Percentiles rank a stretch among this genome's conserved stretches.
Conservation (phyloP, 2,888 invertebrate genomes). For the Ormia ochracea region DNA sequence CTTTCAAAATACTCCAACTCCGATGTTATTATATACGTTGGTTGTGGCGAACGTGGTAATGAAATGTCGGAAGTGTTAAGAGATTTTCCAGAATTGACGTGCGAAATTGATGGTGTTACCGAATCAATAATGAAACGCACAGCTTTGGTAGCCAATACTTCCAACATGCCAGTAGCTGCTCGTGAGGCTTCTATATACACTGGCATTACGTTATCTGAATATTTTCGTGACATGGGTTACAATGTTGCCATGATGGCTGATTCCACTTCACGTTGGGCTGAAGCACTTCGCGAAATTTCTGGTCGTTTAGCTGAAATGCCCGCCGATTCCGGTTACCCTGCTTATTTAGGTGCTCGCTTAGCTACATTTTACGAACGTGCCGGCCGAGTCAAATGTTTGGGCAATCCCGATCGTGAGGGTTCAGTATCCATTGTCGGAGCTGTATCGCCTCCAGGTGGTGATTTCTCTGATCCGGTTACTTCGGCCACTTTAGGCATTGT, state of each 20-base stretch:
- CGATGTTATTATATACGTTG: conserved; percentile 98
- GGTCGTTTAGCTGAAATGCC: conserved; percentile 98
- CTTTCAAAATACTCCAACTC: conserved; percentile 99
- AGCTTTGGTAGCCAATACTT: conserved; percentile 98
- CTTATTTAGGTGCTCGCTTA: conserved; percentile 96
- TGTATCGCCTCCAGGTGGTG: conserved; percentile 98
- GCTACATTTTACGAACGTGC: conserved; percentile 99
- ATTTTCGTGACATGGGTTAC: conserved; percentile 99
- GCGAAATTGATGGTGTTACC: conserved; percentile 94
- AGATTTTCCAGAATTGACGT: conserved; percentile 97
- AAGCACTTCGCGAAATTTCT: conserved; percentile 98
- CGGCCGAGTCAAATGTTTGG: conserved; percentile 95
- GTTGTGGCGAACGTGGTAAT: conserved; percentile 99
- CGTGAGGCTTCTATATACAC: conserved; percentile 99
- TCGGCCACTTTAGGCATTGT: conserved; percentile 98
- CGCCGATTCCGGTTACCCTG: conserved; percentile 97
- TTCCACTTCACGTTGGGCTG: conserved; percentile 99
- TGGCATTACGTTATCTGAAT: conserved; percentile 98
- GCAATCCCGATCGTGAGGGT: conserved; percentile 97
- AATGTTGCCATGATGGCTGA: conserved; percentile 99
- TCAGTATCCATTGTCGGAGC: conserved; percentile 99
- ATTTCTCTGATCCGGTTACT: conserved; percentile 99
- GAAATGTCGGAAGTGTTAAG: conserved; percentile 99
- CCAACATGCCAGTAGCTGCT: conserved; percentile 99
- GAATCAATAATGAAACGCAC: conserved; percentile 99